Evolutionary conservation across 2,113 vertebrate species (phyloP), one percentile per base, ranked within the genome.

Genomic region (Archilochus colubris): DNA sequence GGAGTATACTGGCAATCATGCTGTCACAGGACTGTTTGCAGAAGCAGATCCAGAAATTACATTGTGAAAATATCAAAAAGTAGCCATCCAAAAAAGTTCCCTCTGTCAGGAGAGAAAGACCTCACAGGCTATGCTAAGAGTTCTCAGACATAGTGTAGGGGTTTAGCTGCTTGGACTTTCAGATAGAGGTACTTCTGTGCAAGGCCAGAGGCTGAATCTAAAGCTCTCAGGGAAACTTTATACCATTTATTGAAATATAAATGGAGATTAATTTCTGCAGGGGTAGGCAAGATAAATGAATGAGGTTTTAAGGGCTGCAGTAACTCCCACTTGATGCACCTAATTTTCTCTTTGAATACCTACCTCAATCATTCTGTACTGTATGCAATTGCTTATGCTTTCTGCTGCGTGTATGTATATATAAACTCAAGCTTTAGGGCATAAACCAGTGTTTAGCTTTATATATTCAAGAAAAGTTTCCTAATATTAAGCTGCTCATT

Each of bases 331-430:
- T 12, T 77, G 64, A 90, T 69, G 10, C 70, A 86, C 31, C 79
- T 95, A 48, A 86, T 88, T 93, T 93, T 94, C 48, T 53, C 57
- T 93, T 67, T 82, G 79, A 82, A 75, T 93, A 76, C 40, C 48
- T 91, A 22, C 75, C 70, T 93, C 61, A 86, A 23, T 89, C 75
- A 64, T 77, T 86, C 33, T 55, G 6, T 83, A 55, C 51, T 51
- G 27, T 85, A n/a, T 94, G 72, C 67, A 85, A 33, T 80, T 70
- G 76, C 13, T 89, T 82, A 58, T 9, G 8, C 43, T 82, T 94
- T 92, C 55, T 94, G 36, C 54, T 87, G 4, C 73, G 4, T 53
- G 7, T 64, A 59, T 74, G 14, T 63, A 64, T 87, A 40, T 64
- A 36, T 83, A 68, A 93, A 86, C 61, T 91, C 20, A 58, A 66